A percentile compares a stretch with the other conserved stretches of the same genome.
Evolutionary conservation across 2,888 invertebrate genomes (phyloP).

Genomic region (Bellardia pandia): DNA sequence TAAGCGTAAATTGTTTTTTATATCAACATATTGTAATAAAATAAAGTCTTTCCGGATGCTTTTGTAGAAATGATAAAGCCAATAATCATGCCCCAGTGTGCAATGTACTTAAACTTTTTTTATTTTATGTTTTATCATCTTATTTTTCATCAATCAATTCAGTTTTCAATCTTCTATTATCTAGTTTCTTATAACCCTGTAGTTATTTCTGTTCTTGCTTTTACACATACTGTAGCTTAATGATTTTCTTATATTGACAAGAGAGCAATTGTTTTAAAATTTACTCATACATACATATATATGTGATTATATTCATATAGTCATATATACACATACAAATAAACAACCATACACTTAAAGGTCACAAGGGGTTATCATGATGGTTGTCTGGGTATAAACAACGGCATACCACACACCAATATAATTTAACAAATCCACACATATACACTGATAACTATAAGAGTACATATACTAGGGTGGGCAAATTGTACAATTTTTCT

Average conservation of each 20-base stretch:
- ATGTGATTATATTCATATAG: not conserved
- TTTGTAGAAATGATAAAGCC: not conserved
- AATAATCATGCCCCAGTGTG: not conserved
- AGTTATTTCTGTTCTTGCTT: not conserved
- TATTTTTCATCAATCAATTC: constrained; percentile 11
- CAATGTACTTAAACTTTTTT: not conserved
- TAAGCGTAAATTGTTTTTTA: not conserved
- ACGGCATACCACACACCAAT: not conserved
- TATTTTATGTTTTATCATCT: not conserved
- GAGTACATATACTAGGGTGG: too few relatives aligned
- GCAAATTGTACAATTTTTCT: too few relatives aligned
- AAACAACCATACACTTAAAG: constrained; percentile 42
- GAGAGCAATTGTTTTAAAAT: constrained; percentile 64
- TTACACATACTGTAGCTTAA: constrained; percentile 27
- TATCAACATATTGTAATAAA: not conserved
- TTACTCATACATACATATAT: constrained; percentile 25
- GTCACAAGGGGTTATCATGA: constrained; percentile 66
- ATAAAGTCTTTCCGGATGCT: not conserved
- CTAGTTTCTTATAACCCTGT: not conserved
- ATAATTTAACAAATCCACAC: not conserved
- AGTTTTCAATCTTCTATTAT: constrained; percentile 27
- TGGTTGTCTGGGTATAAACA: constrained; percentile 56
- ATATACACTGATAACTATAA: not conserved
- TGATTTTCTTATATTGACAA: constrained; percentile 54
- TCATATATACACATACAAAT: not conserved